Evolutionary conservation across 1,140 invertebrate genomes (phyloP).

Genomic region (Philaenus spumarius): DNA sequence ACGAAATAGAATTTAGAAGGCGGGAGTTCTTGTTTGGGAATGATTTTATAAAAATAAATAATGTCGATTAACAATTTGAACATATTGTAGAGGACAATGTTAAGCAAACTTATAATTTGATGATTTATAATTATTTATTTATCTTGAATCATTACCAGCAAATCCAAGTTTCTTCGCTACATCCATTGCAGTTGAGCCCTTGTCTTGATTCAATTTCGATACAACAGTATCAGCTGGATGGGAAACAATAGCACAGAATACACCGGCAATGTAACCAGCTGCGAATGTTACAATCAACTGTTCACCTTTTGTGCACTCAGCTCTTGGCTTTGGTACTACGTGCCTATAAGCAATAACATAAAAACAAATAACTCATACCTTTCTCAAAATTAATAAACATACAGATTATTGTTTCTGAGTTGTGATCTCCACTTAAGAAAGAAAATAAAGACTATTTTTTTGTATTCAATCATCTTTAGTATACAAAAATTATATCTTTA

Average conservation of each 20-base stretch:
- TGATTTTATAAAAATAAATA: background rate
- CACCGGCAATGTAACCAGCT: constrained; percentile 98
- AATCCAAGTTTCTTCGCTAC: constrained; percentile 67
- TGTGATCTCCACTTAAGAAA: too few relatives aligned
- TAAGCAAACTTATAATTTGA: constrained; percentile 40
- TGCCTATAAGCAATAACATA: constrained; percentile 44
- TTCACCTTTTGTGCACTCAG: constrained; percentile 87
- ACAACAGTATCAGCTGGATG: constrained; percentile 99
- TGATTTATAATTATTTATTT: constrained; percentile 51
- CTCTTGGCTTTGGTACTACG: constrained; percentile 92
- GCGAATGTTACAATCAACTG: constrained; percentile 95
- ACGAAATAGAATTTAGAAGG: background rate
- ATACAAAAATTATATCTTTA: background rate
- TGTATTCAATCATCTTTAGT: background rate
- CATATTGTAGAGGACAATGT: background rate
- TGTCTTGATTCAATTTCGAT: constrained; percentile 95
- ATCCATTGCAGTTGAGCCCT: constrained; percentile 67
- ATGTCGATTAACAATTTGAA: background rate
- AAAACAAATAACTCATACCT: too few relatives aligned
- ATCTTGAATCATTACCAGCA: constrained; percentile 40
- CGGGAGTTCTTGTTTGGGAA: background rate
- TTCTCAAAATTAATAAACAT: too few relatives aligned
- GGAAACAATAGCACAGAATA: constrained; percentile 99
- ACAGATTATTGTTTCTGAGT: background rate
- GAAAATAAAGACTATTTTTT: background rate